Evolutionary conservation across 2,888 invertebrate genomes (phyloP).

Genomic region (Chrysomela aeneicollis): DNA sequence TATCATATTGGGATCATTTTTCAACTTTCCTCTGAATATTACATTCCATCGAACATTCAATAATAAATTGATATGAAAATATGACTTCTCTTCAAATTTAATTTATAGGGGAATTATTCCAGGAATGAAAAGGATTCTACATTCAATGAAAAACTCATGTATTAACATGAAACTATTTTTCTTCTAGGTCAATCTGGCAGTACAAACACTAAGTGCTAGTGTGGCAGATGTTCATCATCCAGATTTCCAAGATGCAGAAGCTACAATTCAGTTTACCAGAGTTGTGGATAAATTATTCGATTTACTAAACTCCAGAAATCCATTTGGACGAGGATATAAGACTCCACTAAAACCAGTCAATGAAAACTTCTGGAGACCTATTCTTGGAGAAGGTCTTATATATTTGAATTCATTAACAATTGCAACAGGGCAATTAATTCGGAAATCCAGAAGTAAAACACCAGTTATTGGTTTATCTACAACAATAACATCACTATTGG

Average conservation of each 20-base stretch:
- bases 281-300: constrained; percentile 31
- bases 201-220: constrained; percentile 34
- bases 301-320: constrained; percentile 30
- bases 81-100: no score
- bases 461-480: constrained; percentile 17
- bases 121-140: no score
- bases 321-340: constrained; percentile 16
- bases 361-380: constrained; percentile 24
- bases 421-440: not conserved
- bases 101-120: no score
- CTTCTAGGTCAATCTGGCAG: constrained; percentile 37
- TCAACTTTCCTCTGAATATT: no score
- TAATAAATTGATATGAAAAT: no score
- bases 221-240: constrained; percentile 30
- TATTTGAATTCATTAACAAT: constrained; percentile 22
- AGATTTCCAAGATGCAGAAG: constrained; percentile 27
- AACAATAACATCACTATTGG: not conserved
- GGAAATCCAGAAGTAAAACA: not conserved
- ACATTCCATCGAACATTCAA: no score
- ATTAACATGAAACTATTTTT: no score
- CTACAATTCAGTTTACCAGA: constrained; percentile 31
- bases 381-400: constrained; percentile 11
- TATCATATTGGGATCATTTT: no score
- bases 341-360: constrained; percentile 20
- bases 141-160: no score